phyloP scores from a whole-genome alignment of 2,113 vertebrate species.

The Hemicordylus capensis region DNA sequence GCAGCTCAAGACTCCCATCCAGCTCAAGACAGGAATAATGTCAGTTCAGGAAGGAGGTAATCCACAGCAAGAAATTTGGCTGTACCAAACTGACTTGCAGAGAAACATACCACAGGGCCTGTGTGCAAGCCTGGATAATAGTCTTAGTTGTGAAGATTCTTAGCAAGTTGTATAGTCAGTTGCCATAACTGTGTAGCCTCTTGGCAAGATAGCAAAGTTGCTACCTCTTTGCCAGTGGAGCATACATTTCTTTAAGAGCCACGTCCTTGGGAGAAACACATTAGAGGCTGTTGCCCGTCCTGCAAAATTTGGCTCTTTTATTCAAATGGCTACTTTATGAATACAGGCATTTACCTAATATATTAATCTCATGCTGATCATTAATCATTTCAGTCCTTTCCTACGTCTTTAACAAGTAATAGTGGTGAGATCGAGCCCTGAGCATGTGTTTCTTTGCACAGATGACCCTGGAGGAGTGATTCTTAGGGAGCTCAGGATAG shows the following conservation, averaged over 20 bases:
- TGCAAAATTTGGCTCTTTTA: not conserved
- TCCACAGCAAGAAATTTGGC: not conserved
- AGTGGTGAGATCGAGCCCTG: no score
- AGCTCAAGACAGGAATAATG: not conserved
- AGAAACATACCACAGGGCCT: not conserved
- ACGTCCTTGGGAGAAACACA: not conserved
- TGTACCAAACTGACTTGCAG: not conserved
- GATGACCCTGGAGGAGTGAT: not conserved
- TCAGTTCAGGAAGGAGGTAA: not conserved
- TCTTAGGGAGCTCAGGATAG: not conserved
- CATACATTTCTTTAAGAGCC: not conserved
- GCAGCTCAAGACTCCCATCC: not conserved
- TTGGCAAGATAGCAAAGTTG: not conserved
- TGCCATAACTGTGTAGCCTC: not conserved
- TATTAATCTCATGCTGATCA: not conserved
- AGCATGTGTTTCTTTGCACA: not conserved
- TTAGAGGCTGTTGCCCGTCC: not conserved
- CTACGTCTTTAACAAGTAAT: not conserved
- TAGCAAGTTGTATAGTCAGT: not conserved
- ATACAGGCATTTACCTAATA: not conserved
- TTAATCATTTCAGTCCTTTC: not conserved
- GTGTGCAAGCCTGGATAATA: not conserved
- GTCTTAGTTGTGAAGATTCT: not conserved
- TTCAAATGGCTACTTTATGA: not conserved
- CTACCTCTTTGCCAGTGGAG: not conserved